These are phyloP conservation scores for Percopsis transmontana DNA, from an alignment of 2,113 vertebrate species.

Conservation along the genomic window DNA sequence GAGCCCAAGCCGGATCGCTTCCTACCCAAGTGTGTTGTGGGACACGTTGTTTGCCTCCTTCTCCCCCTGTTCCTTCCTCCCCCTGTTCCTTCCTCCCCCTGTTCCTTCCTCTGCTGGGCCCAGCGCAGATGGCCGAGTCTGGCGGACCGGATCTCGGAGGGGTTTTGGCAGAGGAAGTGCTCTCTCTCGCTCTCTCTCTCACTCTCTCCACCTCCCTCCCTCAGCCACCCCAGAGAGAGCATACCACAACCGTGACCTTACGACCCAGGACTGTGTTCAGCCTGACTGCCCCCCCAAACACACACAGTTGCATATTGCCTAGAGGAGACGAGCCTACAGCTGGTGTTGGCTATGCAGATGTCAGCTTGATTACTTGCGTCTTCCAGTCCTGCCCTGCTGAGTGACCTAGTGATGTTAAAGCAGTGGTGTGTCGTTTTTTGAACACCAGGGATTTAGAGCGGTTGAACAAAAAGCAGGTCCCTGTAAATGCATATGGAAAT, in stretches of 20 bases:
- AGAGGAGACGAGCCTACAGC: conserved; percentile 36
- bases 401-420: conserved; percentile 48
- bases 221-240: conserved; percentile 52
- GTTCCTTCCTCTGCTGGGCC: conserved; percentile 70
- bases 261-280: conserved; percentile 44
- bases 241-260: conserved; percentile 62
- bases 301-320: conserved; percentile 1
- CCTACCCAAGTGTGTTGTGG: conserved; percentile 86
- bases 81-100: conserved; percentile 44
- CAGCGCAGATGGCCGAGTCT: conserved; percentile 69
- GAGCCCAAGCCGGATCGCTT: conserved; percentile 84
- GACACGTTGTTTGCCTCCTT: conserved; percentile 74
- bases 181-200: conserved; percentile 31
- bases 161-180: conserved; percentile 61
- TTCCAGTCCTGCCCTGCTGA: too few species aligned
- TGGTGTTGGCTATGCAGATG: conserved; percentile 42
- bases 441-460: too few species aligned
- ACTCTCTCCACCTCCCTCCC: not conserved
- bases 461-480: too few species aligned
- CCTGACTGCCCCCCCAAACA: conserved; percentile 3
- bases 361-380: not conserved
- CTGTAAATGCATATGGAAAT: too few species aligned
- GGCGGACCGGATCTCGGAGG: conserved; percentile 67
- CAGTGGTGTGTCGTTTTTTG: too few species aligned
- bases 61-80: conserved; percentile 32